Evolutionary conservation across 2,797 vertebrate genomes (phyloP), one percentile per base, ranked within the genome.

Genomic region (Enteromius viviparus): DNA sequence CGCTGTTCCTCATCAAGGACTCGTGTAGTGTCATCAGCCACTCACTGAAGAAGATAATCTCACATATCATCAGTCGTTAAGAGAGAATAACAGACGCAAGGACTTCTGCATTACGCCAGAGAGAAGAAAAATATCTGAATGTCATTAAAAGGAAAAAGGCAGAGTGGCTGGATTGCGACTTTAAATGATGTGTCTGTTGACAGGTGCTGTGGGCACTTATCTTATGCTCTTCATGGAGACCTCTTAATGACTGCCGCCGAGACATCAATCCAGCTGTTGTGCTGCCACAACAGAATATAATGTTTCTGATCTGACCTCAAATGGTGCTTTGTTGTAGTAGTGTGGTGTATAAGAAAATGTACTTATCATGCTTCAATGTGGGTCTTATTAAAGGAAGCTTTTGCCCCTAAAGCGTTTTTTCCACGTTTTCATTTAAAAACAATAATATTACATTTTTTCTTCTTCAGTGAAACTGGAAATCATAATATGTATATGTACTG

Each of bases 1-100:
- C 8, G 78, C 64, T 12, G 11, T 51, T 81, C 42, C 80, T 80
- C 77, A 72, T 88, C 80, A 85, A 86, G 87, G 78, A 82, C 80
- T 69, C 15, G 47, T 86, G 76, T 86, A 86, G 81, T 79, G 85
- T 42, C 85, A 80, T 86, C 81, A 80, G 65, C 40, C 40, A 4
- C 82, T 53, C 15, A 3, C 69, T 79, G 45, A 80, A 80, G 37
- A 80, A 80, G 76, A 71, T 68, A 70, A 75, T 62, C 64, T 69
- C 51, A 70, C 69, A 85, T 66, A 64, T 76, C 68, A 65, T 68
- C 51, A 71, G 58, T 81, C n/a, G 19, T 71, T 51, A 66, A 51
- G 74, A 55, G 75, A 78, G 80, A 53, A 70, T 58, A 62, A 78
- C 66, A 72, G 58, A 69, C 17, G 66, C 47, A 37, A 84, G 64